Conservation (phyloP, 1,140 invertebrate genomes). For the Bombus picipes region DNA sequence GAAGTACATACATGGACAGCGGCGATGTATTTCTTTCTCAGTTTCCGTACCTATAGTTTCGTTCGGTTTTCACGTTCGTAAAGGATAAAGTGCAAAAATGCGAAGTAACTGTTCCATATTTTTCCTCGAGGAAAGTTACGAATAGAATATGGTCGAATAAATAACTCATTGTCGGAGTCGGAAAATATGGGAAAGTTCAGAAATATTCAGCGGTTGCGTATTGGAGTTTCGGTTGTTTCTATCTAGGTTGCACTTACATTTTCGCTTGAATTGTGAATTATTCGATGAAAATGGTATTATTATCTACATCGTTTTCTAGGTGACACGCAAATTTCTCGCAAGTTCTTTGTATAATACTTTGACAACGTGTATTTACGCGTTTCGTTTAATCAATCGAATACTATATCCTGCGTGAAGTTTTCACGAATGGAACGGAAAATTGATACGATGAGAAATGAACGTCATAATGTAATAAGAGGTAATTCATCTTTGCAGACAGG, state of each 20-base stretch:
- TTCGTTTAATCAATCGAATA: not conserved
- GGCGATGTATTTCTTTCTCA: not conserved
- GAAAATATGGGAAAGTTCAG: not conserved
- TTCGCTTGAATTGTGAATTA: not conserved
- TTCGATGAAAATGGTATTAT: not conserved
- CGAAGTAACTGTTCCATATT: not conserved
- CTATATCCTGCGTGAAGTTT: not conserved
- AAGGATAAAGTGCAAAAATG: not conserved
- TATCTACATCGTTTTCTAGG: not conserved
- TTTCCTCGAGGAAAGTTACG: not conserved
- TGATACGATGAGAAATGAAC: not conserved
- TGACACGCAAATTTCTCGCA: no score
- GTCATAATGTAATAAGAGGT: not conserved
- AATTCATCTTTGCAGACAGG: not conserved
- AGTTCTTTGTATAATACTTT: no score
- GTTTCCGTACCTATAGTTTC: not conserved
- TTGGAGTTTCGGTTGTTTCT: not conserved
- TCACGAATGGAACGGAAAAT: not conserved
- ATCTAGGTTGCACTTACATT: not conserved
- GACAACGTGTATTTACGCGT: not conserved
- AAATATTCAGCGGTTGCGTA: not conserved
- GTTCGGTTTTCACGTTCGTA: not conserved
- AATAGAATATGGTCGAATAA: not conserved
- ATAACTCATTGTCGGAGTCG: not conserved
- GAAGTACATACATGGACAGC: not conserved